phyloP scores from a whole-genome alignment of 2,113 vertebrate genomes.

The Columba livia region DNA sequence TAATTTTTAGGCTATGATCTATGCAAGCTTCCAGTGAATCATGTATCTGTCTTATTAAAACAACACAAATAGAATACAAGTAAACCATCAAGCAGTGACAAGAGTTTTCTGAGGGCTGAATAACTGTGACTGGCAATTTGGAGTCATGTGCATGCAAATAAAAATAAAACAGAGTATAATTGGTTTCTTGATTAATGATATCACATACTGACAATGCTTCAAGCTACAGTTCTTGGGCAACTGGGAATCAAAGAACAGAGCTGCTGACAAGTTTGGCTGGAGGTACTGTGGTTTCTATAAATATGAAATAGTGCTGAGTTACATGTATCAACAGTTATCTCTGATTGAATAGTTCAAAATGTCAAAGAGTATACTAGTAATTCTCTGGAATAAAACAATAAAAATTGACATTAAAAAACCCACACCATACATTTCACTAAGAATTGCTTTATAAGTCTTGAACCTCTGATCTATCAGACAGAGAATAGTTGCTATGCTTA shows the following conservation, averaged over 20 bases:
- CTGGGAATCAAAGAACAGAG: conserved; percentile 59
- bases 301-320: conserved; percentile 60
- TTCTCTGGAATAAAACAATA: not conserved
- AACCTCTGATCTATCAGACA: not conserved
- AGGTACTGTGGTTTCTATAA: conserved; percentile 65
- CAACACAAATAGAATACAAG: not conserved
- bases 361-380: conserved; percentile 12
- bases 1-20: conserved; percentile 28
- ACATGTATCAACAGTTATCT: conserved; percentile 56
- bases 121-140: conserved; percentile 5
- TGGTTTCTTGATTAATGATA: conserved; percentile 69
- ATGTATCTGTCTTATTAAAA: conserved; percentile 1
- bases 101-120: not conserved
- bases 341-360: conserved; percentile 61
- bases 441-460: not conserved
- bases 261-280: conserved; percentile 65
- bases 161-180: conserved; percentile 25
- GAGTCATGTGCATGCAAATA: conserved; percentile 23
- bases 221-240: conserved; percentile 52
- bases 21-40: not conserved
- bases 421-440: not conserved
- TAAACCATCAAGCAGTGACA: not conserved
- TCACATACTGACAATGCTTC: conserved; percentile 48
- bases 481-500: not conserved
- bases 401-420: not conserved